These are phyloP conservation scores for Cheumatopsyche charites DNA, from an alignment of 1,140 invertebrate species.

Conservation along the genomic window DNA sequence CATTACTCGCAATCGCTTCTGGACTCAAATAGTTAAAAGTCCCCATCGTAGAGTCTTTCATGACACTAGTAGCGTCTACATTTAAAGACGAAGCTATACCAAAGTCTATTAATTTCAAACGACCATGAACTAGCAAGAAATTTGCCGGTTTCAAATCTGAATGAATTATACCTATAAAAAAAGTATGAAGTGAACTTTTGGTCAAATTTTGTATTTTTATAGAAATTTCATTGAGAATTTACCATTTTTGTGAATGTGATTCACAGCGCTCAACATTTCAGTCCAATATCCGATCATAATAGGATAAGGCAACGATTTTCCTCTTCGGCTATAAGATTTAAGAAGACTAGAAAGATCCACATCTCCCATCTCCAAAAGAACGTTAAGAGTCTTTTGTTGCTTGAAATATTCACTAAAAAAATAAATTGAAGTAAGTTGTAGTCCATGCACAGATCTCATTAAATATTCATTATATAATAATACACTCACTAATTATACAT, in stretches of 20 bases:
- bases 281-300: constrained; percentile 90
- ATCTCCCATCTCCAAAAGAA: constrained; percentile 94
- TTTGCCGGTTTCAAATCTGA: constrained; percentile 97
- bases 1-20: constrained; percentile 74
- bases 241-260: constrained; percentile 90
- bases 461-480: constrained; percentile 33
- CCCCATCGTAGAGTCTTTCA: constrained; percentile 81
- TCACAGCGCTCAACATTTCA: constrained; percentile 91
- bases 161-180: constrained; percentile 84
- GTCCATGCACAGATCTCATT: constrained; percentile 20
- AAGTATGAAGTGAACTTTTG: constrained; percentile 31
- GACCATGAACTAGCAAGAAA: constrained; percentile 86
- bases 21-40: constrained; percentile 98
- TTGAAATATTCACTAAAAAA: constrained; percentile 62
- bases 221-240: neutral
- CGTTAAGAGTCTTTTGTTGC: constrained; percentile 70
- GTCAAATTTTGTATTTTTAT: neutral
- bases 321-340: constrained; percentile 64
- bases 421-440: constrained; percentile 6
- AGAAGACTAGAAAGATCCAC: constrained; percentile 83
- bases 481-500: constrained; percentile 87
- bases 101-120: constrained; percentile 96
- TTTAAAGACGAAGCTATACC: constrained; percentile 93
- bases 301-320: constrained; percentile 67
- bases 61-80: constrained; percentile 87